Base-by-base conservation (phyloP, 2,797 vertebrate species). In the Coranthus polyacanthus region DNA sequence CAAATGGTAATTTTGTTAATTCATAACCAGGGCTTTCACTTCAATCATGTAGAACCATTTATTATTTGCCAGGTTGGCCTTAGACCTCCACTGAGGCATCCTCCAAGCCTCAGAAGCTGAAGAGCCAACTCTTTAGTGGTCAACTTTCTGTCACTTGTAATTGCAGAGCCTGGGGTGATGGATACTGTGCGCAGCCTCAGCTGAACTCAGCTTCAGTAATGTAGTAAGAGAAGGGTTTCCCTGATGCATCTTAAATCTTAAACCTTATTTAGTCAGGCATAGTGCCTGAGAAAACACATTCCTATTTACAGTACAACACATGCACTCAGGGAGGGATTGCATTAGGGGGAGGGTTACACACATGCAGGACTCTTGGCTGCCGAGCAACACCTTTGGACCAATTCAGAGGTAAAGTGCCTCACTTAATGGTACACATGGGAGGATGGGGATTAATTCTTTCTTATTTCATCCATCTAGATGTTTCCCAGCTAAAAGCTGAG, bases 261-360 rank as follows among this genome's bases (percentile, higher is more conserved):
- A 75, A 71, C 72, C 57, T 81, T 75, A 85, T 87, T 87, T 81
- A 79, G 65, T 53, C 61, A 44, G 77, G 87, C 78, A 52, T 36
- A 39, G 49, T 36, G 68, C 85, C 86, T 51, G 54, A 70, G 73
- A 83, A 85, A 81, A 83, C 75, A 65, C 46, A 42, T 72, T 70
- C 71, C 69, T 87, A 85, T 89, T 89, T 84, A 90, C 79, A 78
- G 78, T 82, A 68, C 74, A 81, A 81, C 78, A 81, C 75, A 54
- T 66, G 57, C 18, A 54, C 78, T 53, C 20, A 46, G 63, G 66
- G 57, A 57, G 21, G 21, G n/a, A n/a, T n/a, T n/a, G n/a, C 81
- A 75, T 68, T 63, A 38, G 52, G 56, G 12, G 44, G 18, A 56
- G 72, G 55, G 60, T 58, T 83, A 62, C 68, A 78, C 68, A 63